Conservation (phyloP, 1,140 invertebrate genomes). For the Drosophila malerkotliana region DNA sequence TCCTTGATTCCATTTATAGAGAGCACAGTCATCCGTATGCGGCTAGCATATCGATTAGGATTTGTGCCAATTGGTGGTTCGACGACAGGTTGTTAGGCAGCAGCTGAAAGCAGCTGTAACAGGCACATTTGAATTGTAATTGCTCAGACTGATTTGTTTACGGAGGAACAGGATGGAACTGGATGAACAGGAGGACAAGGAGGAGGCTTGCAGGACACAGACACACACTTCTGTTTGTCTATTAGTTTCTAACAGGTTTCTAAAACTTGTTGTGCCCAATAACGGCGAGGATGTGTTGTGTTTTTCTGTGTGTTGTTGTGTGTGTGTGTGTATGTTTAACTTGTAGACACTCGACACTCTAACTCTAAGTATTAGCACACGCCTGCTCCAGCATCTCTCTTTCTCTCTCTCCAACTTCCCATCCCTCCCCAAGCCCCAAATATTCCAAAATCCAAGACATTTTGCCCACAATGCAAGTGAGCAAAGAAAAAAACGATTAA, state of each 20-base stretch:
- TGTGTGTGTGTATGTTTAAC: constrained; percentile 19
- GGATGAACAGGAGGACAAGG: not conserved
- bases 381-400: no score
- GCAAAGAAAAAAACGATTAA: constrained; percentile 27
- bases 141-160: constrained; percentile 78
- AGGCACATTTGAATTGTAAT: constrained; percentile 72
- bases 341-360: not conserved
- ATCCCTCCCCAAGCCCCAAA: not conserved
- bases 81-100: constrained; percentile 58
- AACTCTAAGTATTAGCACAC: not conserved
- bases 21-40: constrained; percentile 29
- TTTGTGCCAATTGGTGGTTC: constrained; percentile 65
- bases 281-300: constrained; percentile 5
- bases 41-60: constrained; percentile 27
- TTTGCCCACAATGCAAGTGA: constrained; percentile 32
- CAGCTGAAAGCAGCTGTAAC: constrained; percentile 60
- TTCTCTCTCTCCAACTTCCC: not conserved
- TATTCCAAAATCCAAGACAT: constrained; percentile 32
- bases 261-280: constrained; percentile 57
- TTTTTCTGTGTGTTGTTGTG: not conserved
- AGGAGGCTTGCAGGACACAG: constrained; percentile 12
- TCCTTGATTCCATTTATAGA: constrained; percentile 15
- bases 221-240: not conserved
- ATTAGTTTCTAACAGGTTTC: constrained; percentile 51
- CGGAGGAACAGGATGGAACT: constrained; percentile 3